A percentile compares a stretch with the other conserved stretches of the same genome.
phyloP scores from a whole-genome alignment of 2,888 invertebrate species.

The Drosophila pseudotakahashii region DNA sequence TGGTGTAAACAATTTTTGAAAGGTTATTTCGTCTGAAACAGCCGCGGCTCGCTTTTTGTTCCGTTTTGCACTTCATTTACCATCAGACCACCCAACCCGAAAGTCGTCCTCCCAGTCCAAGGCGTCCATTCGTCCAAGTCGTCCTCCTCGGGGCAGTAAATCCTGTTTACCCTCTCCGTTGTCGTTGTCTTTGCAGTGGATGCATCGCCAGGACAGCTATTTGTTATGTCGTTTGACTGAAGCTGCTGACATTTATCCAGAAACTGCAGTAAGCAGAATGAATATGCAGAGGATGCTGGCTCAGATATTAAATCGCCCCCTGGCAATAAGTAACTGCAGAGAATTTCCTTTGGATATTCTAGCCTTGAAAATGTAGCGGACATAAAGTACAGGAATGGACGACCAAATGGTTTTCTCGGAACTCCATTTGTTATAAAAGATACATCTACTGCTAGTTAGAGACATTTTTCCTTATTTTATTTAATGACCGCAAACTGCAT shows the following conservation, averaged over 20 bases:
- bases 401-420: constrained; percentile 4
- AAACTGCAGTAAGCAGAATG: constrained; percentile 41
- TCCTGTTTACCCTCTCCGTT: constrained; percentile 65
- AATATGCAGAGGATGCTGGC: constrained; percentile 41
- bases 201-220: constrained; percentile 66
- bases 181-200: constrained; percentile 34
- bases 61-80: constrained; percentile 76
- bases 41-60: constrained; percentile 64
- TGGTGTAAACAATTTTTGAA: constrained; percentile 74
- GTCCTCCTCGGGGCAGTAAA: constrained; percentile 60
- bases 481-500: background rate
- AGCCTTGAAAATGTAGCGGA: constrained; percentile 18
- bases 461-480: background rate
- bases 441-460: background rate
- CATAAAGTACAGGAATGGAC: background rate
- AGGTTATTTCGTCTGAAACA: constrained; percentile 70
- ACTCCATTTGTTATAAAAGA: constrained; percentile 30
- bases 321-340: constrained; percentile 45
- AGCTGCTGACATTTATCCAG: constrained; percentile 68
- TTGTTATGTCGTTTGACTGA: constrained; percentile 73
- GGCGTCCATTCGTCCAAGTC: constrained; percentile 7
- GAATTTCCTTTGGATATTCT: constrained; percentile 12
- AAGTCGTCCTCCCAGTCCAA: background rate
- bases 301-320: constrained; percentile 64
- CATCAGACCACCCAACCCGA: constrained; percentile 1